Conservation (phyloP, 1,140 invertebrate species). For the Calephelis nemesis region DNA sequence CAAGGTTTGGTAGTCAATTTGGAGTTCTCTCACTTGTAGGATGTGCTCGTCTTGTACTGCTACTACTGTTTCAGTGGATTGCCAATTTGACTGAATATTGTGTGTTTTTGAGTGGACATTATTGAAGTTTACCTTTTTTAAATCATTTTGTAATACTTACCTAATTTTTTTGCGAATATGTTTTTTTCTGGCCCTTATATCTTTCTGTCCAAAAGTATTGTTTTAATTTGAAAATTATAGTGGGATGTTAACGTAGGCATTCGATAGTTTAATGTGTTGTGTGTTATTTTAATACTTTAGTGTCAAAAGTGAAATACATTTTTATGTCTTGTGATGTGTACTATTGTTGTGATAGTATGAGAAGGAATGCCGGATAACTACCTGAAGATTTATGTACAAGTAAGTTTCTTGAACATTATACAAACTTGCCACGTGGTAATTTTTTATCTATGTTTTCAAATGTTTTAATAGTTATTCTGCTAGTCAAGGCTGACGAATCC, state of each 20-base stretch:
- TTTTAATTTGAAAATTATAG: no score
- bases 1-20: conserved; percentile 10
- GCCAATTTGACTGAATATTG: background rate
- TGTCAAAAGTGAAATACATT: background rate
- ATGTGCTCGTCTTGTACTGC: background rate
- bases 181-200: no score
- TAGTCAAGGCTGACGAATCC: no score
- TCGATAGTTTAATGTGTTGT: background rate
- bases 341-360: background rate
- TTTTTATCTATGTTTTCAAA: no score
- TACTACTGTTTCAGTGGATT: background rate
- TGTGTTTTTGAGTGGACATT: background rate
- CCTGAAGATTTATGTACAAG: conserved; percentile 7
- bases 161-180: no score
- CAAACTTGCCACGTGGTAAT: no score
- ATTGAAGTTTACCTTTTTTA: background rate
- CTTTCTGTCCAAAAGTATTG: no score
- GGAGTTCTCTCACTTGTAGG: background rate
- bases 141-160: no score
- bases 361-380: conserved; percentile 15
- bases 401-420: conserved; percentile 3
- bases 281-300: background rate
- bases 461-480: no score
- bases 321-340: background rate
- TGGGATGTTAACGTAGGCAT: background rate